A percentile compares a stretch with the other conserved stretches of the same genome.
Evolutionary conservation across 2,797 vertebrate genomes (phyloP).

Genomic region (Tapera naevia): DNA sequence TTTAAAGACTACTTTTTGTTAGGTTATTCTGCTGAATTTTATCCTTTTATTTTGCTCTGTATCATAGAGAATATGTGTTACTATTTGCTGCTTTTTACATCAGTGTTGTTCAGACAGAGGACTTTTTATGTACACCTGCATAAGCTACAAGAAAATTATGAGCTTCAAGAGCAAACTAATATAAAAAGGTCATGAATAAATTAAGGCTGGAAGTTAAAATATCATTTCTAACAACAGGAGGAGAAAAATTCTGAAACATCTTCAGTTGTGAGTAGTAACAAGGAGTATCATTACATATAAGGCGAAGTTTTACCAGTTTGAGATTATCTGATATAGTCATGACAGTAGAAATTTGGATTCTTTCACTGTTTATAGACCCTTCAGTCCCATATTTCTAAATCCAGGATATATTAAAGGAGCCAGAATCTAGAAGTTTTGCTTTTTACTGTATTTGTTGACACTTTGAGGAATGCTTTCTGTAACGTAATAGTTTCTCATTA

Average conservation of each 20-base stretch:
- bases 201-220: background rate
- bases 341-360: background rate
- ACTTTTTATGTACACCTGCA: background rate
- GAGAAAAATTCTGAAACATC: background rate
- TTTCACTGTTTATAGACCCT: background rate
- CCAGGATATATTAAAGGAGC: background rate
- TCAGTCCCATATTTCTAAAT: background rate
- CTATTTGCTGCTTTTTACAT: background rate
- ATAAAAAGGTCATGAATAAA: background rate
- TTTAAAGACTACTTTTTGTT: background rate
- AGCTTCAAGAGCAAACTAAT: background rate
- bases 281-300: background rate
- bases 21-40: background rate
- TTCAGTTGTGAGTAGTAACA: background rate
- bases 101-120: background rate
- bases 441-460: background rate
- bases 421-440: constrained; percentile 6
- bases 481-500: constrained; percentile 24
- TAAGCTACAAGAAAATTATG: background rate
- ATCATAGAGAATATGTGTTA: background rate
- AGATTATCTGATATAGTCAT: background rate
- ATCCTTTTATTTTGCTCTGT: background rate
- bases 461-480: constrained; percentile 13
- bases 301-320: background rate
- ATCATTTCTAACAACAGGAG: background rate